A percentile compares a stretch with the other conserved stretches of the same genome.
Evolutionary conservation across 2,888 invertebrate species (phyloP).

Genomic region (Heliconius hortense): DNA sequence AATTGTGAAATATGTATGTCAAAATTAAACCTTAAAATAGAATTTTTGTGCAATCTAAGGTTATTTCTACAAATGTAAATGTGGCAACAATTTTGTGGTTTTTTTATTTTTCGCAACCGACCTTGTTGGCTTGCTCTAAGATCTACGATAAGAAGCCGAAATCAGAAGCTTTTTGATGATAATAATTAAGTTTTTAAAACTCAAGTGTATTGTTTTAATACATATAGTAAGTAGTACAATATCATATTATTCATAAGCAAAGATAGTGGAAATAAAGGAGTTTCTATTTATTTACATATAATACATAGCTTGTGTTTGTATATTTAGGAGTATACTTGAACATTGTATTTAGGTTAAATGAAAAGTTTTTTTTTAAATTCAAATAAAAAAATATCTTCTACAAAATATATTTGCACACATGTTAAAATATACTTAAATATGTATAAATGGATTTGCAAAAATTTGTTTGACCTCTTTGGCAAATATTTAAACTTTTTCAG

Average conservation of each 20-base stretch:
- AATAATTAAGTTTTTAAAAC: neutral
- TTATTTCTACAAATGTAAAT: slow-evolving; percentile 1
- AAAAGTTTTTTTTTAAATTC: too few relatives aligned
- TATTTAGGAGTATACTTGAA: too few relatives aligned
- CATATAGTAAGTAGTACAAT: neutral
- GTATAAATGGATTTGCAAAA: neutral
- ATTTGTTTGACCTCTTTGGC: neutral
- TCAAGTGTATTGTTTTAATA: neutral
- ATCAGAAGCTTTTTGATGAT: neutral
- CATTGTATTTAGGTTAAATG: too few relatives aligned
- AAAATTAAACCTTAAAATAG: neutral
- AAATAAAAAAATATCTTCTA: too few relatives aligned
- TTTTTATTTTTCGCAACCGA: neutral
- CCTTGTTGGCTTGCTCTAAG: neutral
- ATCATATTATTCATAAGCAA: neutral
- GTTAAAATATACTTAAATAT: neutral
- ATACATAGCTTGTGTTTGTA: neutral
- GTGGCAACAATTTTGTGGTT: neutral
- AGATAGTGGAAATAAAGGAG: neutral
- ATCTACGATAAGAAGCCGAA: neutral
- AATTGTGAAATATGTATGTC: neutral
- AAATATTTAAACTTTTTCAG: neutral
- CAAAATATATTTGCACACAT: neutral
- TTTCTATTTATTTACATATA: neutral
- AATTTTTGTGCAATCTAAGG: neutral